Conservation (phyloP, 2,797 vertebrate genomes). For the Propithecus perrieri region DNA sequence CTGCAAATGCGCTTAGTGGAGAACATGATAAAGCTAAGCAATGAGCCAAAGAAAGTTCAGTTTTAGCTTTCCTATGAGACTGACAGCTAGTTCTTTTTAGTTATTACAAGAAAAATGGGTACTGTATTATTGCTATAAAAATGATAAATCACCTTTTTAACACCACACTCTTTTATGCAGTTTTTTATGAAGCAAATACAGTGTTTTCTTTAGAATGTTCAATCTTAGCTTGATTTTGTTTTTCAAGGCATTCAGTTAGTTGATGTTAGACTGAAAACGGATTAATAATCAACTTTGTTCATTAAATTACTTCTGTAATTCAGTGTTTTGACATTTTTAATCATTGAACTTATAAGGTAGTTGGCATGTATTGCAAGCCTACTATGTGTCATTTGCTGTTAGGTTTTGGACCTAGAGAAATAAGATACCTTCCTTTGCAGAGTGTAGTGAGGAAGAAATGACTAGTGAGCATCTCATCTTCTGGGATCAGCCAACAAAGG, state of each 20-base stretch:
- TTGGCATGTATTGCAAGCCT: background rate
- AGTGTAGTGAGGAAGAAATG: background rate
- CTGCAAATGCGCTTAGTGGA: background rate
- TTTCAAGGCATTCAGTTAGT: slow-evolving; percentile 51
- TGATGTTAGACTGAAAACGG: slow-evolving; percentile 32
- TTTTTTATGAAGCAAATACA: slow-evolving; percentile 38
- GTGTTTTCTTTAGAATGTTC: slow-evolving; percentile 24
- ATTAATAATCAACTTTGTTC: slow-evolving; percentile 1
- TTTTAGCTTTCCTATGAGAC: background rate
- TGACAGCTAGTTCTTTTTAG: slow-evolving; percentile 3
- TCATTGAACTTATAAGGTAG: background rate
- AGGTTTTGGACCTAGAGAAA: background rate
- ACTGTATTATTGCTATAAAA: slow-evolving; percentile 28
- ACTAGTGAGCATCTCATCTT: background rate
- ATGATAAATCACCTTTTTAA: background rate
- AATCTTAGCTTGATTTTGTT: slow-evolving; percentile 33
- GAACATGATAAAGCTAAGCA: background rate
- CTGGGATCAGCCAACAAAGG: background rate
- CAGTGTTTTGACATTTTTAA: slow-evolving; percentile 17
- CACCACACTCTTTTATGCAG: background rate
- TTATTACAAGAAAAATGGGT: slow-evolving; percentile 1
- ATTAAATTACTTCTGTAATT: slow-evolving; percentile 34
- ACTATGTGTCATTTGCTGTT: background rate
- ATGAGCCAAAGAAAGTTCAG: background rate
- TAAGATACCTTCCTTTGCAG: background rate